These are phyloP conservation scores for Drosophila ananassae DNA, from an alignment of 1,140 invertebrate species.

Conservation along the genomic window DNA sequence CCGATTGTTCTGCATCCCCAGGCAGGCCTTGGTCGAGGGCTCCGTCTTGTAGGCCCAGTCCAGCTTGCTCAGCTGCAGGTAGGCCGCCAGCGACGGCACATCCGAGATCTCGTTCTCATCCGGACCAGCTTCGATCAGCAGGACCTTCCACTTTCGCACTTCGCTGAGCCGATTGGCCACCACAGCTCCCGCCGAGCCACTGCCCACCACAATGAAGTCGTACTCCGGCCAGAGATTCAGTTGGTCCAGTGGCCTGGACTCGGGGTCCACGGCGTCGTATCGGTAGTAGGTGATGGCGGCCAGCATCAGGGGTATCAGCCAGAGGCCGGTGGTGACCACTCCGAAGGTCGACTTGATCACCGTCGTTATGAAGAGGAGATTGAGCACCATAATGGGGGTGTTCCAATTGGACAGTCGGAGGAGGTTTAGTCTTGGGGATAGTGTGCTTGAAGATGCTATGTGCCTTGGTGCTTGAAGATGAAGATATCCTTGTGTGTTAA, in stretches of 20 bases:
- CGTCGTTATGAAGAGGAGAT: constrained; percentile 89
- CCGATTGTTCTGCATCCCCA: constrained; percentile 89
- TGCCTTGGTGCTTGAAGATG: not conserved
- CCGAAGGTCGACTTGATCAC: constrained; percentile 90
- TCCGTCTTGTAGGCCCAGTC: constrained; percentile 97
- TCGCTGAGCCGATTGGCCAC: constrained; percentile 95
- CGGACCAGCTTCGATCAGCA: constrained; percentile 95
- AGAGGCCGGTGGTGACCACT: constrained; percentile 89
- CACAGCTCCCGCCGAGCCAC: constrained; percentile 91
- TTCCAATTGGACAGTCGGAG: no score
- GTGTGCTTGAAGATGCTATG: no score
- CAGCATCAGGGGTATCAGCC: constrained; percentile 92
- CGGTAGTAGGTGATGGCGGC: constrained; percentile 92
- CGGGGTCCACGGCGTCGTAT: constrained; percentile 92
- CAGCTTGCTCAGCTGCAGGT: constrained; percentile 93
- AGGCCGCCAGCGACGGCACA: constrained; percentile 94
- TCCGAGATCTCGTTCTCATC: constrained; percentile 96
- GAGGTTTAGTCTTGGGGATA: not conserved
- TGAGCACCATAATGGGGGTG: constrained; percentile 87
- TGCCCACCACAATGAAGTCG: constrained; percentile 95
- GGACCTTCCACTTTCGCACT: constrained; percentile 90
- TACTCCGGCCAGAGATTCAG: constrained; percentile 87
- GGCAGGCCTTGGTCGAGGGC: constrained; percentile 91
- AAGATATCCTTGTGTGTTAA: not conserved
- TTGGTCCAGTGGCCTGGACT: constrained; percentile 88